Evolutionary conservation across 2,113 vertebrate genomes (phyloP).

Genomic region (Turdus rufiventris): DNA sequence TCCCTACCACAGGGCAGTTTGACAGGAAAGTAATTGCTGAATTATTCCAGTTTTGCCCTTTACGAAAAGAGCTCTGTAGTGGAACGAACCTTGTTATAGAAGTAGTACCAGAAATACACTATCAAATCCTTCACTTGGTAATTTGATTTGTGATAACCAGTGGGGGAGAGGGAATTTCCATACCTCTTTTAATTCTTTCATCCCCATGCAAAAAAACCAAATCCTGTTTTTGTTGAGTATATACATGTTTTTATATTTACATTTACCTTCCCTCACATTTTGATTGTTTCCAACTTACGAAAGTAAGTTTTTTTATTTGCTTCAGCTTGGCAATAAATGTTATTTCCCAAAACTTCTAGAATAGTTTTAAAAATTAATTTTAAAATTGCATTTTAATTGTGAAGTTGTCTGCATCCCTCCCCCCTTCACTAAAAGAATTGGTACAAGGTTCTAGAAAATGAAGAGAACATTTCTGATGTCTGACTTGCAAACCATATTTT

Average conservation of each 20-base stretch:
- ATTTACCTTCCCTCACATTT: background rate
- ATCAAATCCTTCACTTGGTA: background rate
- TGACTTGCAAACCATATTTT: background rate
- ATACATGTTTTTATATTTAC: background rate
- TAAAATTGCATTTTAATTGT: background rate
- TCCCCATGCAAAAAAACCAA: fast-evolving
- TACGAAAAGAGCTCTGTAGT: background rate
- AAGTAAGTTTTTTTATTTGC: background rate
- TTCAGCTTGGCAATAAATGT: background rate
- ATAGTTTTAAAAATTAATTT: background rate
- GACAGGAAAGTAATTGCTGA: background rate
- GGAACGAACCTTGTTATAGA: background rate
- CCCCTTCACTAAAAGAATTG: background rate
- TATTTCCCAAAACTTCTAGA: background rate
- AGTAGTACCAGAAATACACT: background rate
- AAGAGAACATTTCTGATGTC: background rate
- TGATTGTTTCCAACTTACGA: background rate
- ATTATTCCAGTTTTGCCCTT: background rate
- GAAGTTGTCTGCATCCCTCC: background rate
- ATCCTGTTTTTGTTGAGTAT: background rate
- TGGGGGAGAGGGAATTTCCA: background rate
- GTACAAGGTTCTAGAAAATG: background rate
- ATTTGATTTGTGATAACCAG: background rate
- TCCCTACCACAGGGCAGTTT: background rate
- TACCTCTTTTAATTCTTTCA: background rate